Percentiles rank a stretch among this genome's conserved stretches.
Evolutionary conservation across 2,888 invertebrate genomes (phyloP).

Genomic region (Andricus quercusramuli): DNA sequence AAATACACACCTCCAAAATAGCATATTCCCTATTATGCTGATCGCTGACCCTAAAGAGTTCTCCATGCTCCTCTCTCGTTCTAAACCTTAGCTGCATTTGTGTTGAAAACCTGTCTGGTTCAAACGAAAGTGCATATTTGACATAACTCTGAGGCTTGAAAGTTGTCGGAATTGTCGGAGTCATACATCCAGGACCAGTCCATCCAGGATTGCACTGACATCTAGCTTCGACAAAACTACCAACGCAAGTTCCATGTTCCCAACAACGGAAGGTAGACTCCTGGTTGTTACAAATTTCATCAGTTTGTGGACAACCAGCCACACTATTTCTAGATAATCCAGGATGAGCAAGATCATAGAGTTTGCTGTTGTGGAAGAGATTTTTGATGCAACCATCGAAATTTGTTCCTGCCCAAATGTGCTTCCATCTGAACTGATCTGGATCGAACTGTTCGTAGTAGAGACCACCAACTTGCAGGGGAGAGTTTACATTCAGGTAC

Average conservation of each 20-base stretch:
- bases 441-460: slow-evolving; percentile 95
- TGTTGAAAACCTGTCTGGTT: slow-evolving; percentile 94
- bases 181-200: slow-evolving; percentile 93
- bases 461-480: slow-evolving; percentile 96
- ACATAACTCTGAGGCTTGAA: slow-evolving; percentile 97
- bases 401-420: slow-evolving; percentile 92
- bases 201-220: slow-evolving; percentile 98
- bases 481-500: slow-evolving; percentile 96
- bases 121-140: slow-evolving; percentile 97
- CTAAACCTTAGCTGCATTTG: slow-evolving; percentile 96
- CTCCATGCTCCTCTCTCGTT: slow-evolving; percentile 95
- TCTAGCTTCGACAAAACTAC: slow-evolving; percentile 91
- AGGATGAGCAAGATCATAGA: slow-evolving; percentile 97
- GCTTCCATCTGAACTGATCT: slow-evolving; percentile 93
- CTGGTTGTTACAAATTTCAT: slow-evolving; percentile 93
- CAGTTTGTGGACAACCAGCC: slow-evolving; percentile 95
- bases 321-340: slow-evolving; percentile 92
- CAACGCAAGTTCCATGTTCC: slow-evolving; percentile 97
- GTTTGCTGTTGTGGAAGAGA: slow-evolving; percentile 95
- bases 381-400: slow-evolving; percentile 98
- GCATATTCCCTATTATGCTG: slow-evolving; percentile 97
- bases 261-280: slow-evolving; percentile 92
- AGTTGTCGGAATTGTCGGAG: slow-evolving; percentile 93
- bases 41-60: slow-evolving; percentile 95
- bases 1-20: slow-evolving; percentile 84